A percentile compares a stretch with the other conserved stretches of the same genome.
These are phyloP conservation scores for Chitala chitala DNA, from an alignment of 2,113 vertebrate species.

Conservation along the genomic window DNA sequence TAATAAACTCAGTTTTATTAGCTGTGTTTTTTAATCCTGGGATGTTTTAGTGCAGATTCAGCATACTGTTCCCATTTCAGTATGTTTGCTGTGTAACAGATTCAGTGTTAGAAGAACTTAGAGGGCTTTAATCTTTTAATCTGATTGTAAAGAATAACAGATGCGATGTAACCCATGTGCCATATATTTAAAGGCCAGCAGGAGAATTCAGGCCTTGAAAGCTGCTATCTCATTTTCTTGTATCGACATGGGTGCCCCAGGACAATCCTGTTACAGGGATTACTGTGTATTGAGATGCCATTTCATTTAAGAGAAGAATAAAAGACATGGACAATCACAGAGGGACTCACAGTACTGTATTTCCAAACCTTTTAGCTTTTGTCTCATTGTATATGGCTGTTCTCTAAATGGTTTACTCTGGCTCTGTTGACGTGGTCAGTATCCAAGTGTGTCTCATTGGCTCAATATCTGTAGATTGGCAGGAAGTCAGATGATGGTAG, in stretches of 20 bases:
- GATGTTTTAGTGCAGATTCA: constrained; percentile 55
- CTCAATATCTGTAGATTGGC: constrained; percentile 45
- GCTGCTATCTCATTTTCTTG: constrained; percentile 68
- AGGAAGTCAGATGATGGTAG: constrained; percentile 66
- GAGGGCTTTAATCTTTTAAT: constrained; percentile 52
- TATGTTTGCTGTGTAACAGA: constrained; percentile 51
- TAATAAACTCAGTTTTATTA: neutral
- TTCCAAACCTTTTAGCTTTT: constrained; percentile 57
- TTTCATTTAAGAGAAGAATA: constrained; percentile 62
- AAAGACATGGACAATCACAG: constrained; percentile 55
- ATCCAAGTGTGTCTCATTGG: neutral
- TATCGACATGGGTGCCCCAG: constrained; percentile 68
- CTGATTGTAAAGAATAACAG: constrained; percentile 47
- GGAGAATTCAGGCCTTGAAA: constrained; percentile 54
- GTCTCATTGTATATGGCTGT: constrained; percentile 56
- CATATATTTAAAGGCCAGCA: constrained; percentile 41
- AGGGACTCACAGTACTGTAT: constrained; percentile 45
- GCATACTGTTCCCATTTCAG: constrained; percentile 45
- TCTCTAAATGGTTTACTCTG: constrained; percentile 63
- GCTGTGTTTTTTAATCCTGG: constrained; percentile 47
- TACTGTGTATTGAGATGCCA: constrained; percentile 69
- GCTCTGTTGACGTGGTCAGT: constrained; percentile 60
- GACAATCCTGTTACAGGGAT: constrained; percentile 69
- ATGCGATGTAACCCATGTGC: constrained; percentile 44
- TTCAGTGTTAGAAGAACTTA: constrained; percentile 49